These are phyloP conservation scores for Tubulanus polymorphus DNA, from an alignment of 2,888 invertebrate genomes.

Conservation along the genomic window DNA sequence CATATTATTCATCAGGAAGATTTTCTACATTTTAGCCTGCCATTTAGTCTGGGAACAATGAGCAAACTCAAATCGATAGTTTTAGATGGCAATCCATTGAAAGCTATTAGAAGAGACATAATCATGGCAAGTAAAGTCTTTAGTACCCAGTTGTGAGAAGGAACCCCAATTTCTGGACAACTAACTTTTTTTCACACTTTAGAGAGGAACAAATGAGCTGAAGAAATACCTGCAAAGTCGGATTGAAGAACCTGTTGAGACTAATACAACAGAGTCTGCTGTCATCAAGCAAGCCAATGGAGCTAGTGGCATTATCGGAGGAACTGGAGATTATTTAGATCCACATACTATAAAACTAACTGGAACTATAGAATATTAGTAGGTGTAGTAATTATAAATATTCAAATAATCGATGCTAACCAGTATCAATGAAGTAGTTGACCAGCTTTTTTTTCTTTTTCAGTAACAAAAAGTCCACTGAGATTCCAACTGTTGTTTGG, in stretches of 20 bases:
- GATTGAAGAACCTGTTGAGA: slow-evolving; percentile 37
- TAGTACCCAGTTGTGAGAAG: background rate
- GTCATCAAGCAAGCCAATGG: slow-evolving; percentile 17
- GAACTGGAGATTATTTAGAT: slow-evolving; percentile 29
- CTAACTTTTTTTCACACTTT: slow-evolving; percentile 3
- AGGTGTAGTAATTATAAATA: too few species aligned
- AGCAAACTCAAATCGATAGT: slow-evolving; percentile 76
- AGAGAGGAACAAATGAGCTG: slow-evolving; percentile 75
- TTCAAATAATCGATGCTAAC: too few species aligned
- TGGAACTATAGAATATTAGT: slow-evolving; percentile 48
- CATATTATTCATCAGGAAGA: background rate
- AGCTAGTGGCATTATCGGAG: slow-evolving; percentile 33
- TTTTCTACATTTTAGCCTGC: slow-evolving; percentile 60
- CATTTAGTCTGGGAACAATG: slow-evolving; percentile 66
- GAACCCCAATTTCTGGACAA: background rate
- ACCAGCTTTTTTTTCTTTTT: slow-evolving; percentile 17
- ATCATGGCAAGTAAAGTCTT: slow-evolving; percentile 60
- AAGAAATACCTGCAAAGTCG: slow-evolving; percentile 64
- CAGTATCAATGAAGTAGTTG: too few species aligned
- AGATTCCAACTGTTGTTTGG: slow-evolving; percentile 71
- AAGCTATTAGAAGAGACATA: slow-evolving; percentile 76
- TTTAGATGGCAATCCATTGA: slow-evolving; percentile 81
- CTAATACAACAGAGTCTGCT: slow-evolving; percentile 14
- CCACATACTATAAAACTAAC: slow-evolving; percentile 41
- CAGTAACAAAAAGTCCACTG: slow-evolving; percentile 61